Evolutionary conservation across 2,888 invertebrate species (phyloP).

Genomic region (Nebria salina): DNA sequence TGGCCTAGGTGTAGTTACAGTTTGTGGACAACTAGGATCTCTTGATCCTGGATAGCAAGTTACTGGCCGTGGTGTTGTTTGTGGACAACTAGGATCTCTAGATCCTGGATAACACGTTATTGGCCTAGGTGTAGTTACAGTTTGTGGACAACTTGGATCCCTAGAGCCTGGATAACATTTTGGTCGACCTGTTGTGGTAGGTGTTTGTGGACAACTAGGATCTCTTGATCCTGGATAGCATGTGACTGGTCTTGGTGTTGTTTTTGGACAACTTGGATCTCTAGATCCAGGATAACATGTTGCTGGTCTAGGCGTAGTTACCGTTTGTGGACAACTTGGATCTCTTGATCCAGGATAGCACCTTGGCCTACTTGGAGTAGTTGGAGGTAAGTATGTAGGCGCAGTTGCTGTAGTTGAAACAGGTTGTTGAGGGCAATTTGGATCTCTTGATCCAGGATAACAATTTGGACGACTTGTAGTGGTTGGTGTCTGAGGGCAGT

Average conservation of each 20-base stretch:
- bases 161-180: constrained; percentile 55
- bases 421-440: constrained; percentile 50
- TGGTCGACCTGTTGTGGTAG: too few species aligned
- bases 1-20: constrained; percentile 22
- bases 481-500: constrained; percentile 55
- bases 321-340: constrained; percentile 50
- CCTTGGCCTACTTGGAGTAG: constrained; percentile 48
- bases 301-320: constrained; percentile 52
- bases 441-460: constrained; percentile 55
- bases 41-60: constrained; percentile 55
- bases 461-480: constrained; percentile 48
- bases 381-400: background rate
- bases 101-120: constrained; percentile 58
- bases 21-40: constrained; percentile 55
- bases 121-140: constrained; percentile 18
- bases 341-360: constrained; percentile 50
- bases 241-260: constrained; percentile 48
- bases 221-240: constrained; percentile 59
- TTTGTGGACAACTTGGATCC: constrained; percentile 53
- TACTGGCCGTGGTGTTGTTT: constrained; percentile 52
- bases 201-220: constrained; percentile 56
- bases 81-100: constrained; percentile 57
- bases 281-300: constrained; percentile 55
- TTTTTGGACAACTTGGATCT: constrained; percentile 52
- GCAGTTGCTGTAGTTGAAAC: constrained; percentile 47